Conservation (phyloP, 2,113 vertebrate genomes). For the Maylandia zebra region DNA sequence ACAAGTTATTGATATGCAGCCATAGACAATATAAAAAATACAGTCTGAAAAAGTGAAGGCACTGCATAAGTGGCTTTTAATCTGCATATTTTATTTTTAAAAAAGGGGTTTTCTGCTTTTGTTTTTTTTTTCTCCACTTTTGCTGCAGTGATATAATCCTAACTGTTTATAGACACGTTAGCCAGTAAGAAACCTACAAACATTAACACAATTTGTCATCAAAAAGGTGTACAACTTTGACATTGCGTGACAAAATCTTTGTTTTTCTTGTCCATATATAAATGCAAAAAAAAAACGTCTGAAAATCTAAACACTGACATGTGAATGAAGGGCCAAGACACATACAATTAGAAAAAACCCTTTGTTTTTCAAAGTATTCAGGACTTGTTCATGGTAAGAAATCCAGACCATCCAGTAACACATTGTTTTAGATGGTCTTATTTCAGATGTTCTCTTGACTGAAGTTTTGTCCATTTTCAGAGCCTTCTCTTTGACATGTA, state of each 20-base stretch:
- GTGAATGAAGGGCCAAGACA: background rate
- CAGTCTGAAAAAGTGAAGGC: background rate
- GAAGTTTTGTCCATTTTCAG: background rate
- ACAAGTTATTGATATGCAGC: background rate
- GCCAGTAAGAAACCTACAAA: background rate
- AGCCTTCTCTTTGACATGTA: background rate
- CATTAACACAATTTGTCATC: background rate
- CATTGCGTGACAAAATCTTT: background rate
- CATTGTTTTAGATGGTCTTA: background rate
- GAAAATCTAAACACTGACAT: background rate
- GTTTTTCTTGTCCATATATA: background rate
- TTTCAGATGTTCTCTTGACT: background rate
- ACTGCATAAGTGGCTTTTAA: background rate
- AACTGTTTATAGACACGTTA: background rate
- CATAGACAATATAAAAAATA: background rate
- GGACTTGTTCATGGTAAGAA: background rate
- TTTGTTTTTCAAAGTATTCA: background rate
- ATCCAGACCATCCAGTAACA: background rate
- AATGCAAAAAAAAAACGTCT: background rate
- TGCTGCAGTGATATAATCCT: background rate
- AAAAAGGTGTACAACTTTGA: background rate
- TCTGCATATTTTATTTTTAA: background rate
- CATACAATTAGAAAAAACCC: rapidly evolving
- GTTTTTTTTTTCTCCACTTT: background rate
- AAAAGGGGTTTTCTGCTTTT: background rate